Evolutionary conservation across 2,797 vertebrate genomes (phyloP).

Genomic region (Argentina silus): DNA sequence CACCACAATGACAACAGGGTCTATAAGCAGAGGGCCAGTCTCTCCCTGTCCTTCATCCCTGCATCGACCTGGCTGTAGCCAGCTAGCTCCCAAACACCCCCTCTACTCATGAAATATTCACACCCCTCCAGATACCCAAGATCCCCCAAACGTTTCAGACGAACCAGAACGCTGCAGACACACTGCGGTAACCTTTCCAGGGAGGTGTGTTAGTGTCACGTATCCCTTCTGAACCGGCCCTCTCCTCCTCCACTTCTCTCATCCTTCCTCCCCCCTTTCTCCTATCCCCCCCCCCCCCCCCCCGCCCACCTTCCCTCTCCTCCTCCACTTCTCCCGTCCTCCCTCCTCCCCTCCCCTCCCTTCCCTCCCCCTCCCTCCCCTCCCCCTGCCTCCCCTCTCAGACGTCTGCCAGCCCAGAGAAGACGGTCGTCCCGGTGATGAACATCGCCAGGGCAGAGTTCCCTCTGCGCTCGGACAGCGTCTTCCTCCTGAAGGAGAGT

Average conservation of each 20-base stretch:
- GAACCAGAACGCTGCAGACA: not conserved
- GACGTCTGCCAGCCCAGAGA: slow-evolving; percentile 59
- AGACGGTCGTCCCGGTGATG: slow-evolving; percentile 74
- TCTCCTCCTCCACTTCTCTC: not conserved
- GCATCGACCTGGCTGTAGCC: not conserved
- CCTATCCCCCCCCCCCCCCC: not conserved
- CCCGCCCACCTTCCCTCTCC: no score
- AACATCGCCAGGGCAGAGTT: slow-evolving; percentile 83
- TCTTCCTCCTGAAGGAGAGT: slow-evolving; percentile 74
- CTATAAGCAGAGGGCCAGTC: not conserved
- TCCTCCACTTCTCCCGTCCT: not conserved
- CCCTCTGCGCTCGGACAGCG: slow-evolving; percentile 74
- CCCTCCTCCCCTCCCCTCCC: not conserved
- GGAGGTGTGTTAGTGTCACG: not conserved
- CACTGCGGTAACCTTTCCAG: not conserved
- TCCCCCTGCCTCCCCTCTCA: slow-evolving; percentile 33
- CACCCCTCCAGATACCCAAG: slow-evolving; percentile 8
- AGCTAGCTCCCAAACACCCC: not conserved
- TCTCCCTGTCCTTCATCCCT: not conserved
- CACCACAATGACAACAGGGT: not conserved
- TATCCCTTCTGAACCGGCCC: not conserved
- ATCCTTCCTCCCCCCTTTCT: not conserved
- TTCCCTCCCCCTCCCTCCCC: not conserved
- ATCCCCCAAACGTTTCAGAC: not conserved
- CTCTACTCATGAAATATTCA: slow-evolving; percentile 21